Base-by-base conservation (phyloP, 2,113 vertebrate species). In the Anser brachyrhynchus region DNA sequence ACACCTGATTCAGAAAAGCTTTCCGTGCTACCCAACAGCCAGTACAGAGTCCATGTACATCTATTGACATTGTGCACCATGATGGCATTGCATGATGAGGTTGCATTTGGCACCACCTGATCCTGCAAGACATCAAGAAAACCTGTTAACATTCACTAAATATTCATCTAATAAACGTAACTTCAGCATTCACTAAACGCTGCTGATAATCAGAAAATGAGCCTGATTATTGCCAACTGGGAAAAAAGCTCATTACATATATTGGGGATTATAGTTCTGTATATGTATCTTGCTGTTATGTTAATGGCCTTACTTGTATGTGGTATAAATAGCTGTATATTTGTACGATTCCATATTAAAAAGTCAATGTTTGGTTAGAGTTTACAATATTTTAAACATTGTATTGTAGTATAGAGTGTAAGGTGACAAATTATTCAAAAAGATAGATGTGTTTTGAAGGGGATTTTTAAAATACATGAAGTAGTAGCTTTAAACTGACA, bases 261-360 rank as follows among this genome's bases (percentile, higher is more conserved):
- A 9, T 20, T 67, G 59, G 18, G 33, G 51, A 66, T 39, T 37
- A 57, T 69, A 77, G 37, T 76, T 90, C 78, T 79, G n/a, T 23
- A 0, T 49, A 64, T 70, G 44, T 87, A 84, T 72, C 61, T 64
- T 69, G 59, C 43, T 79, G 44, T 89, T 77, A 43, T 69, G 44
- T 81, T 74, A 58, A 81, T 84, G 49, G 77, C 89, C 89, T 82
- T 95, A 85, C 51, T 76, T 22, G 39, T 90, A 90, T 85, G 88
- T 74, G 33, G 31, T 87, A 57, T 87, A 87, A 65, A 93, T 46
- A 93, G 57, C 49, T 94, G 87, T 93, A 54, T 91, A 82, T 94
- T 76, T 78, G 20, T 96, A 85, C 21, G 57, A 84, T 90, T 87
- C 73, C 37, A 37, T 74, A 59, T 76, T 88, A 62, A 73, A 25